Evolutionary conservation across 2,888 invertebrate species (phyloP).

Genomic region (Sesia apiformis): DNA sequence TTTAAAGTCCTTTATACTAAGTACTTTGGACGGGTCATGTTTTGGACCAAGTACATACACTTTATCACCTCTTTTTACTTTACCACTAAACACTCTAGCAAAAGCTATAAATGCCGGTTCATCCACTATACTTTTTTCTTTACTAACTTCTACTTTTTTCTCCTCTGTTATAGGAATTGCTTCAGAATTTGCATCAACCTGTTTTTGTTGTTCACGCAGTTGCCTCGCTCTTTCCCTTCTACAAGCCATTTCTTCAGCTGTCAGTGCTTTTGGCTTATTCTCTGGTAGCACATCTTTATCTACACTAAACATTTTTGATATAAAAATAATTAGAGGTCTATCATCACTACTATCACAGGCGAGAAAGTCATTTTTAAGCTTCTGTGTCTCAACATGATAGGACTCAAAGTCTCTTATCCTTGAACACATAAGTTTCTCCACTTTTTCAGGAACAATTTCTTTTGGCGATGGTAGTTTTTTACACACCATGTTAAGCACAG

Average conservation of each 20-base stretch:
- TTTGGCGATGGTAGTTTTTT: conserved; percentile 88
- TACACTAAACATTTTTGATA: conserved; percentile 94
- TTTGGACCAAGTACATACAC: conserved; percentile 91
- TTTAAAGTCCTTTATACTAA: conserved; percentile 50
- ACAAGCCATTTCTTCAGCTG: conserved; percentile 80
- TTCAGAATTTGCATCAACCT: conserved; percentile 25
- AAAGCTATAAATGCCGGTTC: conserved; percentile 87
- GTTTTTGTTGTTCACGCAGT: conserved; percentile 75
- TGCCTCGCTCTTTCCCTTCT: conserved; percentile 80
- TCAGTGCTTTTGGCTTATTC: conserved; percentile 85
- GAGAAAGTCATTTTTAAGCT: conserved; percentile 80
- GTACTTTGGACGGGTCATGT: conserved; percentile 83
- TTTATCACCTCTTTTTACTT: conserved; percentile 81
- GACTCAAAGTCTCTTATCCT: conserved; percentile 79
- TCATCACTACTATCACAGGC: conserved; percentile 78
- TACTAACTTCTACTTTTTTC: conserved; percentile 18
- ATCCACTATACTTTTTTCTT: conserved; percentile 31
- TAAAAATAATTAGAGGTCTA: conserved; percentile 82
- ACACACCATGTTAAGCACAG: conserved; percentile 88
- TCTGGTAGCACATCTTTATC: conserved; percentile 84
- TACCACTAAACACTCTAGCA: conserved; percentile 94
- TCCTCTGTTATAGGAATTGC: conserved; percentile 18
- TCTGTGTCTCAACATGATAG: conserved; percentile 80
- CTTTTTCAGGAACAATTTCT: conserved; percentile 82
- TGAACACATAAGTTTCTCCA: conserved; percentile 87